Conservation (phyloP, 2,113 vertebrate species). For the Aptenodytes patagonicus region DNA sequence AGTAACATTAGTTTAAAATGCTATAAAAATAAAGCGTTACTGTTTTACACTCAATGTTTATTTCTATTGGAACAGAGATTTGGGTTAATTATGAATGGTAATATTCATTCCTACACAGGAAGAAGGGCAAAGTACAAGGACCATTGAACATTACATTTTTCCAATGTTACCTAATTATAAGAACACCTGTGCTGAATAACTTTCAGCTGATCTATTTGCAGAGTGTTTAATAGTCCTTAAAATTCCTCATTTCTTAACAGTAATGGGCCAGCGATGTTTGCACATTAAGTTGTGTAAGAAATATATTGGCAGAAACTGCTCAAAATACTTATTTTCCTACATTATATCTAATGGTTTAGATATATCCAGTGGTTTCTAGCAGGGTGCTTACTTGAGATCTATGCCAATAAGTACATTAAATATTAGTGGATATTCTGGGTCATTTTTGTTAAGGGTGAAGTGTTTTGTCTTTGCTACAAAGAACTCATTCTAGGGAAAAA, state of each 20-base stretch:
- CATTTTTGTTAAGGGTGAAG: not conserved
- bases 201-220: constrained; percentile 73
- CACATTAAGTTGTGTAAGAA: constrained; percentile 18
- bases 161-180: constrained; percentile 64
- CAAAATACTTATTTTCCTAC: constrained; percentile 29
- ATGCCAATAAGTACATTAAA: constrained; percentile 14
- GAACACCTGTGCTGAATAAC: constrained; percentile 73
- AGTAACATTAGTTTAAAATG: not conserved
- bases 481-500: not conserved
- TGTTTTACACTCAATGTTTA: not conserved
- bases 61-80: not conserved
- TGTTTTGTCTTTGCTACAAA: constrained; percentile 39
- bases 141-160: constrained; percentile 71
- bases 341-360: not conserved
- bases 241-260: constrained; percentile 63
- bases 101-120: not conserved
- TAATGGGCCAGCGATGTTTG: constrained; percentile 51
- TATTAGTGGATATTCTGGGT: constrained; percentile 2
- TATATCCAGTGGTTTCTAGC: not conserved
- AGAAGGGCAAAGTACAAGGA: constrained; percentile 60
- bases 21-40: not conserved
- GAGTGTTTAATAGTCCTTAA: constrained; percentile 76
- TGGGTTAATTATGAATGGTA: not conserved
- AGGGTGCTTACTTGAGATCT: constrained; percentile 6
- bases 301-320: not conserved